Percentiles rank a stretch among this genome's conserved stretches.
Conservation (phyloP, 2,797 vertebrate species). For the Orestias chungarensis region DNA sequence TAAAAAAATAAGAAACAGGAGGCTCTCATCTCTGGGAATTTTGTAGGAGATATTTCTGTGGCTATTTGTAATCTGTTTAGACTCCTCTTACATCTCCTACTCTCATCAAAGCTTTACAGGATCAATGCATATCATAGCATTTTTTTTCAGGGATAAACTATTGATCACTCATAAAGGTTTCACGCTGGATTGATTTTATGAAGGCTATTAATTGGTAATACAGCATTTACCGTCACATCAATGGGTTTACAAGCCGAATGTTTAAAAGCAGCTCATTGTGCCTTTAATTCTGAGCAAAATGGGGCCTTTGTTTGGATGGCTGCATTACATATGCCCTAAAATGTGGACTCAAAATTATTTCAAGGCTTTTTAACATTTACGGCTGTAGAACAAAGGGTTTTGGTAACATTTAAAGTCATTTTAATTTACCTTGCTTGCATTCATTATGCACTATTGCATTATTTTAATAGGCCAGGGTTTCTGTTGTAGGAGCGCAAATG, state of each 20-base stretch:
- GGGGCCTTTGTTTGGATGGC: background rate
- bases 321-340: background rate
- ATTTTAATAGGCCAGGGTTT: background rate
- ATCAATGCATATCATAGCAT: background rate
- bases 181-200: background rate
- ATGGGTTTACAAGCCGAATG: background rate
- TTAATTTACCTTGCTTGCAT: background rate
- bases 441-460: background rate
- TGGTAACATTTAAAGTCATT: background rate
- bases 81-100: background rate
- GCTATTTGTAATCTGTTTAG: slow-evolving; percentile 7
- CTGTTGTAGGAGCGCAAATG: background rate
- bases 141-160: background rate
- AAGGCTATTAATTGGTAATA: background rate
- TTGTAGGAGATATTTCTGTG: background rate
- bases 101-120: background rate
- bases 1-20: slow-evolving; percentile 28
- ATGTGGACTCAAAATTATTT: background rate
- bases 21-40: slow-evolving; percentile 3
- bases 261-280: background rate
- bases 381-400: background rate
- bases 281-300: background rate
- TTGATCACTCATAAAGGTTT: background rate
- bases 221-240: background rate
- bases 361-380: background rate